Evolutionary conservation across 2,888 invertebrate genomes (phyloP).

Genomic region (Timema podura): DNA sequence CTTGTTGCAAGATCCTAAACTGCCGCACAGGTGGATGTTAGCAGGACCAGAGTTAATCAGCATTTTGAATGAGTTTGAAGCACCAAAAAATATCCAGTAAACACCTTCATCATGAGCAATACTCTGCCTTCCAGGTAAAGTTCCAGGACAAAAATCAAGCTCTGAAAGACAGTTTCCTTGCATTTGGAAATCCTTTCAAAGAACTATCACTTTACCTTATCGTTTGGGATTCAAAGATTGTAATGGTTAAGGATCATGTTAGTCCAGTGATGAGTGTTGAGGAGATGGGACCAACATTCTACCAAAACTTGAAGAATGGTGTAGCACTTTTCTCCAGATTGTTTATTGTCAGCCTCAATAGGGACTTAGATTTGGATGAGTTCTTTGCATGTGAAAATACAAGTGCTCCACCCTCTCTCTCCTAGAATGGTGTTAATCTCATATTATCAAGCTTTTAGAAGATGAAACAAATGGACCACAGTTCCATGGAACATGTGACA

Average conservation of each 20-base stretch:
- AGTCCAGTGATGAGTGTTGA: too few relatives aligned
- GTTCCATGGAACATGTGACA: neutral
- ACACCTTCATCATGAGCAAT: neutral
- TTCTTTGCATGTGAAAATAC: neutral
- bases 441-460: neutral
- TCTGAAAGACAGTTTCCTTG: neutral
- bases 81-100: neutral
- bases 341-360: neutral
- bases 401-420: neutral
- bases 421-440: neutral
- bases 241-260: too few relatives aligned
- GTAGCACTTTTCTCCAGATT: neutral
- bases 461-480: neutral
- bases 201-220: neutral
- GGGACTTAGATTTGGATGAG: neutral
- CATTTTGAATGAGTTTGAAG: neutral
- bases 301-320: neutral
- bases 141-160: neutral
- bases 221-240: too few relatives aligned
- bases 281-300: too few relatives aligned
- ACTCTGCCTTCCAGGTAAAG: neutral
- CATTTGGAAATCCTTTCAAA: neutral
- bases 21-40: constrained; percentile 31
- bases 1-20: constrained; percentile 27
- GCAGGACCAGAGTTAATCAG: constrained; percentile 25